phyloP scores from a whole-genome alignment of 2,888 invertebrate genomes.

The Penaeus monodon region DNA sequence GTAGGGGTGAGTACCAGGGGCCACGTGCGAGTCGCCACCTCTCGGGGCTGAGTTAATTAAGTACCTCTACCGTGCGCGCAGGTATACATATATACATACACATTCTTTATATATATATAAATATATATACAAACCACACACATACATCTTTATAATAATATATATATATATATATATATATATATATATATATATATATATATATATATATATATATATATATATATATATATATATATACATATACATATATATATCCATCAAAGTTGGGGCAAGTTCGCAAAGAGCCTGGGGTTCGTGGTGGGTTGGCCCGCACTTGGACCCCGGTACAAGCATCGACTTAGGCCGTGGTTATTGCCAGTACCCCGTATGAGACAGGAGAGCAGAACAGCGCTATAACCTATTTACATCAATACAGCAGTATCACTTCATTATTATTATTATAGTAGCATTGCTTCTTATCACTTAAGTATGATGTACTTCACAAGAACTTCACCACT shows the following conservation, averaged over 20 bases:
- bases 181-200: too few species aligned
- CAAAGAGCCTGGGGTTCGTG: too few species aligned
- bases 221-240: too few species aligned
- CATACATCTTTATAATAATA: not conserved
- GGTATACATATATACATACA: not conserved
- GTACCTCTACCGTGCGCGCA: not conserved
- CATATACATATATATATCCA: too few species aligned
- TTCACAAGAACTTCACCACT: slow-evolving; percentile 60
- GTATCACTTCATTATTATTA: slow-evolving; percentile 56
- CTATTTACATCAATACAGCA: slow-evolving; percentile 59
- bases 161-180: slow-evolving; percentile 1
- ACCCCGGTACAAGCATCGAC: too few species aligned
- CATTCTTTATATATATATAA: slow-evolving; percentile 4
- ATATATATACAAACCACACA: not conserved
- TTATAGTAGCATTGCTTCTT: slow-evolving; percentile 42
- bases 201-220: too few species aligned
- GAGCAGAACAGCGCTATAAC: slow-evolving; percentile 57
- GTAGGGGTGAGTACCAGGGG: slow-evolving; percentile 21
- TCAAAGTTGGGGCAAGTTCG: too few species aligned
- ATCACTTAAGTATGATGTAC: slow-evolving; percentile 43
- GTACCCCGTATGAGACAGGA: slow-evolving; percentile 45
- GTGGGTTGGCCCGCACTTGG: too few species aligned
- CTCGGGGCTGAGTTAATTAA: not conserved
- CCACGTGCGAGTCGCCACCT: slow-evolving; percentile 19
- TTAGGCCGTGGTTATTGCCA: not conserved